phyloP scores from a whole-genome alignment of 2,797 vertebrate species.

The Tapirus indicus region DNA sequence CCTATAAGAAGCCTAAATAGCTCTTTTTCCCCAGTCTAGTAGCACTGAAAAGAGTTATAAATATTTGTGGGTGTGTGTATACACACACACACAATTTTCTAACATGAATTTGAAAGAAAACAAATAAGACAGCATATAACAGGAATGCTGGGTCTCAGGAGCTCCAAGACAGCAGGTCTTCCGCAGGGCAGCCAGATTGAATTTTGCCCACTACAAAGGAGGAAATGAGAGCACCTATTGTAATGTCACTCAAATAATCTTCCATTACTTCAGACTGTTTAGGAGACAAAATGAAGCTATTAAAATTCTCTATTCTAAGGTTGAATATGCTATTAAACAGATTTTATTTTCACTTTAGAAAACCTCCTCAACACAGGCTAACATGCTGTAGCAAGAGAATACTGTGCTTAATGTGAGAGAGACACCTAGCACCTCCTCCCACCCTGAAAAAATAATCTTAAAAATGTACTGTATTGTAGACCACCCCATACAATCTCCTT shows the following conservation, averaged over 20 bases:
- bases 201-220: neutral
- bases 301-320: neutral
- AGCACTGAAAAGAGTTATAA: neutral
- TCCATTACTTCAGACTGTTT: neutral
- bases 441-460: neutral
- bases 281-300: neutral
- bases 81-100: neutral
- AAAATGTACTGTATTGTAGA: neutral
- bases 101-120: neutral
- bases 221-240: neutral
- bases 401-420: neutral
- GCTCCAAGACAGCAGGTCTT: neutral
- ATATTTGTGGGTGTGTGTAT: neutral
- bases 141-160: neutral
- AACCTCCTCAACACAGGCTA: neutral
- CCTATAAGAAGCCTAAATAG: neutral
- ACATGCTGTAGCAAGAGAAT: neutral
- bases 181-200: neutral
- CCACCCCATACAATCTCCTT: neutral
- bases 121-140: neutral
- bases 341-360: constrained; percentile 7
- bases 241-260: neutral
- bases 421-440: neutral
- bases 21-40: neutral
- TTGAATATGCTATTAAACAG: neutral